A percentile compares a stretch with the other conserved stretches of the same genome.
These are phyloP conservation scores for Armadillidium nasatum DNA, from an alignment of 1,140 invertebrate species.

Conservation along the genomic window DNA sequence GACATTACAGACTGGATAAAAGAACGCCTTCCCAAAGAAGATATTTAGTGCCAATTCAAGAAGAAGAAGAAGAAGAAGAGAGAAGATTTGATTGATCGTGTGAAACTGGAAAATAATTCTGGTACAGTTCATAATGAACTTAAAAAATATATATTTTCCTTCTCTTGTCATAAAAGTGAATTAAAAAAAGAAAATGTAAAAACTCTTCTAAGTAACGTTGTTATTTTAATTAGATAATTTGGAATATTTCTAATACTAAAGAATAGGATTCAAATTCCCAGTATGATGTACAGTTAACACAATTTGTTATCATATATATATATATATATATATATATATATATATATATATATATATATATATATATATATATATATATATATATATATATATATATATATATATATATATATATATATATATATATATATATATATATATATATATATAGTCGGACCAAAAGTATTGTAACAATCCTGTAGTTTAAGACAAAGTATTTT, in stretches of 20 bases:
- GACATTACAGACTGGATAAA: conserved; percentile 45
- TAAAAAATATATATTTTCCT: too few relatives aligned
- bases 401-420: conserved; percentile 20
- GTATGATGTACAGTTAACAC: too few relatives aligned
- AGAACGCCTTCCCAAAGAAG: conserved; percentile 17
- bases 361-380: conserved; percentile 15
- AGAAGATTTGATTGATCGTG: background rate
- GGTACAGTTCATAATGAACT: background rate
- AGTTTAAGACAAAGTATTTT: too few relatives aligned
- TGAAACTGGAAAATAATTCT: background rate
- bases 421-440: conserved; percentile 24
- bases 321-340: conserved; percentile 15
- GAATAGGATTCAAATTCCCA: too few relatives aligned
- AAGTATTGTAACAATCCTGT: too few relatives aligned
- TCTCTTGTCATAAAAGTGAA: too few relatives aligned
- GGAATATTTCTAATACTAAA: too few relatives aligned
- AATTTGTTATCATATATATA: background rate
- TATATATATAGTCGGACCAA: conserved; percentile 4
- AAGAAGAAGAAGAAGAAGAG: background rate
- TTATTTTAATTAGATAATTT: too few relatives aligned
- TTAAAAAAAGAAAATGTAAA: too few relatives aligned
- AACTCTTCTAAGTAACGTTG: too few relatives aligned
- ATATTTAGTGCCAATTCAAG: background rate
- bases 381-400: background rate
- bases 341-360: background rate